phyloP scores from a whole-genome alignment of 2,113 vertebrate species.

The Otolemur garnettii region DNA sequence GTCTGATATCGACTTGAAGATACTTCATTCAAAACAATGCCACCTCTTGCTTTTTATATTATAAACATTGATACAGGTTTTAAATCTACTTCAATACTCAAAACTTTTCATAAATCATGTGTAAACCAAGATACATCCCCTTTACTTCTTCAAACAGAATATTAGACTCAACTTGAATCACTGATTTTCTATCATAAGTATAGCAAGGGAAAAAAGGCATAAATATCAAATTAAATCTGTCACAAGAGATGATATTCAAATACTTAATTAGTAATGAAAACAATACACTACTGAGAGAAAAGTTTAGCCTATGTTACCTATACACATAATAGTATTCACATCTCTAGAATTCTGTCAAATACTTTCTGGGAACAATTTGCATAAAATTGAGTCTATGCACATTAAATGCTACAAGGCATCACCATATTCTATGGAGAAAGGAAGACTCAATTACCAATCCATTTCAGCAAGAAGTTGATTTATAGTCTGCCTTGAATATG shows the following conservation, averaged over 20 bases:
- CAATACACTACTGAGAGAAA: background rate
- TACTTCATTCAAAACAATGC: background rate
- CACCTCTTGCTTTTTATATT: conserved; percentile 24
- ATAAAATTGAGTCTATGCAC: background rate
- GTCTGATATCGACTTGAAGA: background rate
- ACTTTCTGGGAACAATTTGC: background rate
- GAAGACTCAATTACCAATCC: conserved; percentile 93
- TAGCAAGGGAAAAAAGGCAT: background rate
- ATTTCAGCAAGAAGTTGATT: conserved; percentile 99
- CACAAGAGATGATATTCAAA: background rate
- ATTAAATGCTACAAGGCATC: background rate
- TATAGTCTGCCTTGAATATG: conserved; percentile 98
- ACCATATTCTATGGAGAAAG: background rate
- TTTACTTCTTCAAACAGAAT: background rate
- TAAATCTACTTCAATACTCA: background rate
- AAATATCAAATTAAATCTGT: background rate
- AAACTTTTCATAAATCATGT: background rate
- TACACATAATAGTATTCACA: background rate
- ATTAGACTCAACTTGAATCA: background rate
- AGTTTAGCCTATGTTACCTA: background rate
- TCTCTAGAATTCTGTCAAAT: background rate
- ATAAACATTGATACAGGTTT: background rate
- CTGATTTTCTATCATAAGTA: background rate
- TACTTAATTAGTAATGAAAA: background rate
- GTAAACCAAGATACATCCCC: background rate